These are phyloP conservation scores for Spizella passerina DNA, from an alignment of 2,797 vertebrate genomes.

Conservation along the genomic window DNA sequence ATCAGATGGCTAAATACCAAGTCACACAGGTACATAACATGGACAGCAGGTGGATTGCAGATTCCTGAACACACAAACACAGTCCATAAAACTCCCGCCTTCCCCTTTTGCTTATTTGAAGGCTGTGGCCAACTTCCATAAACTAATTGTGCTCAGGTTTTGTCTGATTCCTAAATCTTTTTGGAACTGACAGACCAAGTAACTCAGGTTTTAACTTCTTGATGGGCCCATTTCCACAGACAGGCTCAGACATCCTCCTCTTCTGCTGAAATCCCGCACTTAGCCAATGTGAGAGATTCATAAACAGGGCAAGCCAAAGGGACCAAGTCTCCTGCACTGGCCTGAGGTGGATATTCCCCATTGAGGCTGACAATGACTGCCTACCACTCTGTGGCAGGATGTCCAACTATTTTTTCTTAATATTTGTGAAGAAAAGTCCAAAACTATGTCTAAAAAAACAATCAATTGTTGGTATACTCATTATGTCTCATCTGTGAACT, in stretches of 20 bases:
- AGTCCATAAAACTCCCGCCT: neutral
- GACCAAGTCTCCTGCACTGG: neutral
- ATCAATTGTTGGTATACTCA: neutral
- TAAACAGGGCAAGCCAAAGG: neutral
- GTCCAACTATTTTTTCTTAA: neutral
- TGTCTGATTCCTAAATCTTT: neutral
- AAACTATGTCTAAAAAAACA: neutral
- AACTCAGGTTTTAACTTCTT: neutral
- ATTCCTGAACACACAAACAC: neutral
- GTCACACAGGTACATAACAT: neutral
- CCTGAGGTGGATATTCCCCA: neutral
- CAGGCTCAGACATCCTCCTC: neutral
- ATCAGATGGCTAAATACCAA: neutral
- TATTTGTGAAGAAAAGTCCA: neutral
- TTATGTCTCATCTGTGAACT: neutral
- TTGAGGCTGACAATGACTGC: neutral
- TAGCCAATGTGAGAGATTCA: neutral
- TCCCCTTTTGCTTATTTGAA: neutral
- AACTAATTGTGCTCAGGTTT: neutral
- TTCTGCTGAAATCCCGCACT: neutral
- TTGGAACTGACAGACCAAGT: neutral
- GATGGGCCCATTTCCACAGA: neutral
- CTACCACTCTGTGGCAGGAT: neutral
- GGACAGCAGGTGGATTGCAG: neutral
- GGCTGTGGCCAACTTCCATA: neutral